phyloP scores from a whole-genome alignment of 2,797 vertebrate species.

The Channa striata region DNA sequence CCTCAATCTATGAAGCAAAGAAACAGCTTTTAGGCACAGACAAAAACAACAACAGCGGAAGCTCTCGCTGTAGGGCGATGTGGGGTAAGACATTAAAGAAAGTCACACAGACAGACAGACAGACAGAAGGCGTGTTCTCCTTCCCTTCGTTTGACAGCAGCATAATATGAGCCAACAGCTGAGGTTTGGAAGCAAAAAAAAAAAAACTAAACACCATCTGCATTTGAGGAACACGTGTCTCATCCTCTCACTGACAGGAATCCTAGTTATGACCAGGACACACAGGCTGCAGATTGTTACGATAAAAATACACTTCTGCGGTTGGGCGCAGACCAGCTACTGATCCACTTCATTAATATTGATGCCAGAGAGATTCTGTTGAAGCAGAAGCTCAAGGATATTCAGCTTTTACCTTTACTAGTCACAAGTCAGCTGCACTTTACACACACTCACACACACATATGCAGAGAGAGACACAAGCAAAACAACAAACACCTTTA shows the following conservation, averaged over 20 bases:
- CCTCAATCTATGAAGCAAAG: slow-evolving; percentile 33
- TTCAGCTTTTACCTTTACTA: slow-evolving; percentile 30
- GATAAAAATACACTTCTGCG: slow-evolving; percentile 28
- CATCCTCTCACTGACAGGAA: slow-evolving; percentile 27
- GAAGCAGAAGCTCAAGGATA: slow-evolving; percentile 63
- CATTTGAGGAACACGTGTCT: slow-evolving; percentile 40
- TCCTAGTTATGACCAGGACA: slow-evolving; percentile 40
- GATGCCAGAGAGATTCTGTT: slow-evolving; percentile 41
- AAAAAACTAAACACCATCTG: slow-evolving; percentile 62
- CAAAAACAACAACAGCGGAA: slow-evolving; percentile 25
- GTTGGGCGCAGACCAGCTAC: slow-evolving; percentile 12
- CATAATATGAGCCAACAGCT: slow-evolving; percentile 51
- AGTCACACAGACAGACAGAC: slow-evolving; percentile 19
- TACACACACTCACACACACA: slow-evolving; percentile 22
- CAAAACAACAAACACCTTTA: slow-evolving; percentile 40
- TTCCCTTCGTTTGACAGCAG: slow-evolving; percentile 48
- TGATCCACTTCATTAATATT: slow-evolving; percentile 68
- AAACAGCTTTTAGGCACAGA: slow-evolving; percentile 36
- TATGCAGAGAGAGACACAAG: not conserved
- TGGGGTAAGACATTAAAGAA: slow-evolving; percentile 4
- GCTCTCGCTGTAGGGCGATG: slow-evolving; percentile 16
- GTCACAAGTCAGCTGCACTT: slow-evolving; percentile 37
- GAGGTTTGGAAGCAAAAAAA: slow-evolving; percentile 45
- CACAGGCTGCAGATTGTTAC: slow-evolving; percentile 34
- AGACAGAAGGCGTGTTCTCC: slow-evolving; percentile 51